Conservation (phyloP, 2,113 vertebrate genomes). For the Notechis scutatus region DNA sequence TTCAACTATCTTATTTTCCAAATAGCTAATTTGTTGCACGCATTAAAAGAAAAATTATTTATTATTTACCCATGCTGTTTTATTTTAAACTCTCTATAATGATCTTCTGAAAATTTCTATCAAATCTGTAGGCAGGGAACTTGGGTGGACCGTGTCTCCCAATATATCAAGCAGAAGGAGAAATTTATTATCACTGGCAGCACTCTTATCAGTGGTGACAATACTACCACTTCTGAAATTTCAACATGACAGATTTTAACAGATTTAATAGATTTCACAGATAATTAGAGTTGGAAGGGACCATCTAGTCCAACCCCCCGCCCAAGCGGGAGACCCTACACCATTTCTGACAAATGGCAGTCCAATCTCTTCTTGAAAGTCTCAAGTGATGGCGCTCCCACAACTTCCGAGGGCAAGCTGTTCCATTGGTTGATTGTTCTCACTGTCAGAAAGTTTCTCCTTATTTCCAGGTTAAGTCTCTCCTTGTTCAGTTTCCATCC, state of each 20-base stretch:
- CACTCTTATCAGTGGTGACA: background rate
- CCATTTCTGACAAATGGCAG: too few species aligned
- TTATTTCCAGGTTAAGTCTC: too few species aligned
- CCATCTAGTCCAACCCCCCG: too few species aligned
- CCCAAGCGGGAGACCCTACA: too few species aligned
- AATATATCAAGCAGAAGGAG: background rate
- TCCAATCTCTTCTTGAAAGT: too few species aligned
- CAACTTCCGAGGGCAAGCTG: too few species aligned
- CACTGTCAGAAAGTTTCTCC: too few species aligned
- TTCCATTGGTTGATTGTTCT: too few species aligned
- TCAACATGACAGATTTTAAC: background rate
- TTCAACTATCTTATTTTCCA: background rate
- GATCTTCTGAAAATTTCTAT: background rate
- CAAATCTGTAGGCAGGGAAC: background rate
- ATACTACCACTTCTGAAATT: background rate
- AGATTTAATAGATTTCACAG: too few species aligned
- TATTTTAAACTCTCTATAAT: background rate
- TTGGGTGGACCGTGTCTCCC: background rate
- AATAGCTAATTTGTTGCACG: background rate
- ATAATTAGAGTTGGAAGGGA: too few species aligned
- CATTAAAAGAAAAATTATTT: background rate
- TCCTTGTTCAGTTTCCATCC: too few species aligned
- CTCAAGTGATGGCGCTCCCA: too few species aligned
- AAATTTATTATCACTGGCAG: background rate
- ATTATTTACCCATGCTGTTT: background rate